Base-by-base conservation (phyloP, 2,888 invertebrate species). In the Hyalella azteca region DNA sequence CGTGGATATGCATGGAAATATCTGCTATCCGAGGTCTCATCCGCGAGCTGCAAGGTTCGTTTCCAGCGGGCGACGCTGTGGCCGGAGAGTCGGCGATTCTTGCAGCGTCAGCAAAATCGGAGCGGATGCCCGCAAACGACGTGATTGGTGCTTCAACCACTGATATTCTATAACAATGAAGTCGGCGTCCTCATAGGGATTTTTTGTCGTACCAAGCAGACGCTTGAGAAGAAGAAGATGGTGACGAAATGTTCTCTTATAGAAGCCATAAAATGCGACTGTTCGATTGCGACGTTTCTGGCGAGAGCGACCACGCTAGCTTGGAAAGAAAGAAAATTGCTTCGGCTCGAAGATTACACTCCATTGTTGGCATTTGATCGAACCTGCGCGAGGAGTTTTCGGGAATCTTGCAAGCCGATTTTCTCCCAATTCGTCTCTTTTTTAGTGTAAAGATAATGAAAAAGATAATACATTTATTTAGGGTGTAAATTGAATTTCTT, bases 131-230 rank as follows among this genome's bases (percentile, higher is more conserved):
- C 66, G 66, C 66, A 66, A 66, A 66, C 66, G 66, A 29, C 19
- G 29, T 66, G 66, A 66, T 66, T 66, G 66, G 66, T 66, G 66
- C 66, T 66, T 36, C 66, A 66, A 66, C 66, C 66, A 66, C 36
- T 66, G 66, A 66, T 66, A 66, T 66, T 66, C 66, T 66, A 22
- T 66, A 66, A 66, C 66, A 66, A 66, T 66, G 66, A 66, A 66
- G 66, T 66, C 66, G 66, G 29, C 32, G 66, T 19, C 36, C 66
- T 29, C 66, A 36, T 36, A 66, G 29, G 36, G 29, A 29, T 36
- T 66, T 66, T 66, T 66, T 66, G 66, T 66, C 66, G 66, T 66
- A 36, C 36, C n/a, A 66, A 66, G 36, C 66, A 66, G 66, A 66
- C 66, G 66, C 36, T 66, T 36, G 36, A 66, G 39, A 29, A 36